phyloP scores from a whole-genome alignment of 2,113 vertebrate species.

The Butorides virescens region DNA sequence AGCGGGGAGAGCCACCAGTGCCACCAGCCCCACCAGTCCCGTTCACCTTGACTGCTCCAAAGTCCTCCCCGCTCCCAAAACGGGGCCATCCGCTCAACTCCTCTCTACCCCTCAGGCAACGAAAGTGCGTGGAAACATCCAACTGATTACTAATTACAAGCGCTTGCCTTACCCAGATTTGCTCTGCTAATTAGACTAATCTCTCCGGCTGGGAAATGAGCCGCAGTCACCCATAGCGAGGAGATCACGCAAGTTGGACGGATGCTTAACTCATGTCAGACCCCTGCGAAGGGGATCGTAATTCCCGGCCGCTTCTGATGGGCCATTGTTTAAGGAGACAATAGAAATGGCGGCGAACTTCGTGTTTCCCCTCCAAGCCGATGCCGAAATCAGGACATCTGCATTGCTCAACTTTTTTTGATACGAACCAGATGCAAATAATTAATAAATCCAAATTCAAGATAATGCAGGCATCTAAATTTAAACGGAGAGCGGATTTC shows the following conservation, averaged over 20 bases:
- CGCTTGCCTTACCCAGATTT: conserved; percentile 26
- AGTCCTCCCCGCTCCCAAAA: not conserved
- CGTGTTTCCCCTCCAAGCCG: not conserved
- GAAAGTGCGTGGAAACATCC: conserved; percentile 1
- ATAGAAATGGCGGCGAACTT: not conserved
- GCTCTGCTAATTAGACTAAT: conserved; percentile 54
- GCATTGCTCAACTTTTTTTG: conserved; percentile 39
- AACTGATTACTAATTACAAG: conserved; percentile 35
- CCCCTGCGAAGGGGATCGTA: not conserved
- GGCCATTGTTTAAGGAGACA: conserved; percentile 12
- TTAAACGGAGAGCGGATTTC: not conserved
- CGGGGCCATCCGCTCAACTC: not conserved
- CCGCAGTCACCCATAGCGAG: not conserved
- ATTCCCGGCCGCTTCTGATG: not conserved
- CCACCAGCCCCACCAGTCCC: not conserved
- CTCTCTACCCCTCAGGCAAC: not conserved
- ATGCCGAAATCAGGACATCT: conserved; percentile 5
- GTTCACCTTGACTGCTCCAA: not conserved
- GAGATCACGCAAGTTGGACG: not conserved
- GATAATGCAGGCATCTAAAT: conserved; percentile 22
- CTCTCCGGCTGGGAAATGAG: not conserved
- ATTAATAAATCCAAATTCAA: conserved; percentile 11
- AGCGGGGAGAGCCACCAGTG: not conserved
- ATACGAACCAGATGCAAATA: conserved; percentile 43
- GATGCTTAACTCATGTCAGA: not conserved